phyloP scores from a whole-genome alignment of 2,113 vertebrate genomes.

The Scophthalmus maximus region DNA sequence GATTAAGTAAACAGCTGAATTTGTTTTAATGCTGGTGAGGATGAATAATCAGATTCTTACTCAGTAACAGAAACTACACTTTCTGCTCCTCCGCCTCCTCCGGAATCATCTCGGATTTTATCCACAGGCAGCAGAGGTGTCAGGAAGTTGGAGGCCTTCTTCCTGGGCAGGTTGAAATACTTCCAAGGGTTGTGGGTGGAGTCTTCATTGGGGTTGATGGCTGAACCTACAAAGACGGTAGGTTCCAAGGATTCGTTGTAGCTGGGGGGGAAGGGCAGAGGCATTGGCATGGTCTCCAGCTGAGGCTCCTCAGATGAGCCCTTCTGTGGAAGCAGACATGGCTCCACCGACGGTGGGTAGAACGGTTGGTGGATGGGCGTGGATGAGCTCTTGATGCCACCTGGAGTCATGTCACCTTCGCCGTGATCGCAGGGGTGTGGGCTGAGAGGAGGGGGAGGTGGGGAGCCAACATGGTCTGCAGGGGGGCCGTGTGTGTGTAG shows the following conservation, averaged over 20 bases:
- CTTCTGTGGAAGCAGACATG: constrained; percentile 90
- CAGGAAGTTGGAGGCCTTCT: constrained; percentile 87
- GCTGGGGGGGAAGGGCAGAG: constrained; percentile 85
- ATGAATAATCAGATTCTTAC: constrained; percentile 82
- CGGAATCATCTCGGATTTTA: constrained; percentile 89
- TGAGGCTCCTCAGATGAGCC: constrained; percentile 85
- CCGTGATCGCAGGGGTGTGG: constrained; percentile 92
- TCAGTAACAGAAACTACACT: constrained; percentile 90
- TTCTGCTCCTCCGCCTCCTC: constrained; percentile 81
- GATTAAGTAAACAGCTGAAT: not conserved
- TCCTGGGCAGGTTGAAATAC: constrained; percentile 94
- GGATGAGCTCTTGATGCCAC: constrained; percentile 87
- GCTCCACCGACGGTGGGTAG: constrained; percentile 93
- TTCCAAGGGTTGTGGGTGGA: constrained; percentile 92
- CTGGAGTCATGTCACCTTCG: constrained; percentile 84
- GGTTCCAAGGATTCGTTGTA: constrained; percentile 91
- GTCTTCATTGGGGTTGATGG: constrained; percentile 89
- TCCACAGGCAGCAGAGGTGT: constrained; percentile 92
- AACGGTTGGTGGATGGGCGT: constrained; percentile 93
- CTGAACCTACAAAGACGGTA: constrained; percentile 89
- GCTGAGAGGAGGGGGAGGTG: constrained; percentile 95
- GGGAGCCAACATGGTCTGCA: constrained; percentile 88
- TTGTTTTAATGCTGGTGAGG: not conserved
- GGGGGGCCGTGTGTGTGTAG: constrained; percentile 83
- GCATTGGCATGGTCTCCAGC: constrained; percentile 84